A percentile compares a stretch with the other conserved stretches of the same genome.
Conservation (phyloP, 2,888 invertebrate genomes). For the Pyrrhopygopsis socrates region DNA sequence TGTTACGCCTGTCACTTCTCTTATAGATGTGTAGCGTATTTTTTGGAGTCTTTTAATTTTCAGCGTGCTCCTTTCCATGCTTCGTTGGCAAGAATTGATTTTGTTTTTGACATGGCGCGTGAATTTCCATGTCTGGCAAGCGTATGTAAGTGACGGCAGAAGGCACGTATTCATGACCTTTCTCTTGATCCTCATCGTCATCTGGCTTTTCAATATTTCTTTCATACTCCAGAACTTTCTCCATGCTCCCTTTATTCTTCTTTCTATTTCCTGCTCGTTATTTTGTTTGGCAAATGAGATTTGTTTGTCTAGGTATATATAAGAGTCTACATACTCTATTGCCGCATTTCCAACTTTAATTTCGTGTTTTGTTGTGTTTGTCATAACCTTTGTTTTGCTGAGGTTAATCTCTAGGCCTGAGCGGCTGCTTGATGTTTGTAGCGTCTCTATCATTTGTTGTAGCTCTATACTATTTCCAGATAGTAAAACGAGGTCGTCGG, state of each 20-base stretch:
- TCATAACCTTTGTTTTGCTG: slow-evolving; percentile 8
- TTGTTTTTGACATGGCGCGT: no score
- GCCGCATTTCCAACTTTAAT: background rate
- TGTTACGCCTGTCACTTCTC: no score
- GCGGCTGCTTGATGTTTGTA: background rate
- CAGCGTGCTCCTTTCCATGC: no score
- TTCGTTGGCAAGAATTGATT: no score
- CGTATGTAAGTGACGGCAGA: no score
- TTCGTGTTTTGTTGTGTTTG: background rate
- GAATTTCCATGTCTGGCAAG: no score
- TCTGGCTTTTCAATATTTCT: background rate
- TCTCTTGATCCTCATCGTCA: background rate
- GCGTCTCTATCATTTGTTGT: background rate
- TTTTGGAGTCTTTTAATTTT: no score
- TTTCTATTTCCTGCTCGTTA: background rate
- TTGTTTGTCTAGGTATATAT: background rate
- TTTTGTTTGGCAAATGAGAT: background rate
- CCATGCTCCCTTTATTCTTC: background rate
- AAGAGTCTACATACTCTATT: background rate
- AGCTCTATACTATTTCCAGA: background rate
- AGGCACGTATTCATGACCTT: no score
- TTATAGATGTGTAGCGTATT: no score
- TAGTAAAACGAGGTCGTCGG: background rate
- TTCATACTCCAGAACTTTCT: background rate
- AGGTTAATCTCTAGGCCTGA: background rate